phyloP scores from a whole-genome alignment of 2,888 invertebrate genomes.

The Cheilosia soror region DNA sequence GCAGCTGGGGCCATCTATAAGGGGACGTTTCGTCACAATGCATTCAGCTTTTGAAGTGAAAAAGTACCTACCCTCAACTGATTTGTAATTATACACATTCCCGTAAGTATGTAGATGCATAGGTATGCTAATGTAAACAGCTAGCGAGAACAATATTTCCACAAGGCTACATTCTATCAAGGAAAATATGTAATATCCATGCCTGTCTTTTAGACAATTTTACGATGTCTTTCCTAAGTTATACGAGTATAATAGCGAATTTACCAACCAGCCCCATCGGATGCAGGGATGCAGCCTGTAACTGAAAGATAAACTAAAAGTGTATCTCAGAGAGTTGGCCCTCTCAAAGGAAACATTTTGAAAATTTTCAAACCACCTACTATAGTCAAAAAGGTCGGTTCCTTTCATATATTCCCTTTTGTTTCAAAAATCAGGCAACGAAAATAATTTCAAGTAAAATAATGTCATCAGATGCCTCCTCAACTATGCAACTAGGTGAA shows the following conservation, averaged over 20 bases:
- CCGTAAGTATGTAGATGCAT: too few species aligned
- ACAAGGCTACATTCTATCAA: neutral
- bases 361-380: slow-evolving; percentile 16
- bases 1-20: too few species aligned
- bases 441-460: slow-evolving; percentile 42
- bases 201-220: neutral
- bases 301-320: neutral
- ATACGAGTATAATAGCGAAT: neutral
- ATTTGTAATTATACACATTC: too few species aligned
- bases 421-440: neutral
- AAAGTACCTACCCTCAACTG: too few species aligned
- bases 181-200: slow-evolving; percentile 1
- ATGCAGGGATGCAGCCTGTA: neutral
- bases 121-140: neutral
- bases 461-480: slow-evolving; percentile 12
- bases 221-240: neutral
- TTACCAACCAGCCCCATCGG: neutral
- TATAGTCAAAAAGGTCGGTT: neutral
- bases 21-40: too few species aligned
- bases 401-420: neutral
- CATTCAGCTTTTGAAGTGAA: too few species aligned
- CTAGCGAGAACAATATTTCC: neutral
- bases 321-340: neutral
- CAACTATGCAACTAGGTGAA: slow-evolving; percentile 40
- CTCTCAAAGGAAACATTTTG: slow-evolving; percentile 33